Evolutionary conservation across 2,797 vertebrate genomes (phyloP), one percentile per base, ranked within the genome.

Genomic region (Eidolon dupreanum): DNA sequence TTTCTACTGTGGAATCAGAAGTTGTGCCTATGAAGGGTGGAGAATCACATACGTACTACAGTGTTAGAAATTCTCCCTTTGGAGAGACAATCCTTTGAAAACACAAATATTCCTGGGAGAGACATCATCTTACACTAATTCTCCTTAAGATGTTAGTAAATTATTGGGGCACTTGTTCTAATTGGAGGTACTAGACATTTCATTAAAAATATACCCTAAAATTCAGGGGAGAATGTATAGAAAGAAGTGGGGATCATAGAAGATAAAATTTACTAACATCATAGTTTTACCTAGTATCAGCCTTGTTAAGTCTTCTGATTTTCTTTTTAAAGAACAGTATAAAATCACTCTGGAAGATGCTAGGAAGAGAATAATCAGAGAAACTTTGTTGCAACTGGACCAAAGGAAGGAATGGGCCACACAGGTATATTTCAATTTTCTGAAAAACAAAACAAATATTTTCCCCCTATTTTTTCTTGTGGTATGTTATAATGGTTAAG

Each of bases 241-340:
- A 93, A 95, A 84, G 22, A 86, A 4, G 16, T 41, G 19, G 71
- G 33, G 13, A 59, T 36, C 28, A 70, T 36, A 6, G 43, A 79
- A 86, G 12, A 75, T 83, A n/a, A 95, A 86, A 85, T 85, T 70
- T 78, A 24, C 12, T 43, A 70, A 46, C 24, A 49, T 86, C 31
- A 57, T 75, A 57, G 61, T 46, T 94, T 91, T 71, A 33, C 2
- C 17, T 71, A 73, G 51, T 13, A 55, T 51, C 26, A 43, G 20
- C 2, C 66, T 96, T 33, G n/a, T 70, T 88, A 93, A 94, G n/a
- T 8, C 22, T 94, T 97, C 68, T 96, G 7, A 12, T 96, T 96
- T 94, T 93, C 22, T 66, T 93, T 97, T 96, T 53, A 97, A 97
- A 99, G 99, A 98, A 88, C 94, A 98, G 82, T 99, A 99, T 51